Conservation (phyloP, 2,797 vertebrate species). For the Argya squamiceps region DNA sequence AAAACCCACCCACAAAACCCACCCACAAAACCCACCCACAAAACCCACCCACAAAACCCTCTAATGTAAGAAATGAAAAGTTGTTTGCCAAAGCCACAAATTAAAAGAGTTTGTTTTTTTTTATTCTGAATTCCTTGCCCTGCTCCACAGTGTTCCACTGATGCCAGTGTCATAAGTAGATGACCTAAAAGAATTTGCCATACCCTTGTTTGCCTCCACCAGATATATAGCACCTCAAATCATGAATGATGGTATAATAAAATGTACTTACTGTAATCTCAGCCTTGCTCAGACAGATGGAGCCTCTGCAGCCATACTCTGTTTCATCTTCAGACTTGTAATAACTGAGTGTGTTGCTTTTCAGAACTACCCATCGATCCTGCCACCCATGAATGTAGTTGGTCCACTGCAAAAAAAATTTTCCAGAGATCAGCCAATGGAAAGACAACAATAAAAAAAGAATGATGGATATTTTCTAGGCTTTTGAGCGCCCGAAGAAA, state of each 20-base stretch:
- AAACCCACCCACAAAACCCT: background rate
- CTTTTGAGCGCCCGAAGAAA: background rate
- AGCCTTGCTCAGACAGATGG: conserved; percentile 95
- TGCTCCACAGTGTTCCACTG: background rate
- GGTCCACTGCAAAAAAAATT: conserved; percentile 85
- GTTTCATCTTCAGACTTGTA: conserved; percentile 98
- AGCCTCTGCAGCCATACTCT: conserved; percentile 94
- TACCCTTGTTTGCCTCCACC: background rate
- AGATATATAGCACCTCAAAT: background rate
- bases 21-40: background rate
- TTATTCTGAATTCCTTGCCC: background rate
- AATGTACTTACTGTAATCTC: conserved; percentile 89
- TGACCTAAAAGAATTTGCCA: background rate
- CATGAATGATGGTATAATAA: background rate
- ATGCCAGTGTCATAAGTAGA: background rate
- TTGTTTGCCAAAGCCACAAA: background rate
- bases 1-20: background rate
- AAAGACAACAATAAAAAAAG: background rate
- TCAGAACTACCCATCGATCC: conserved; percentile 96
- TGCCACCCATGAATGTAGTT: conserved; percentile 99
- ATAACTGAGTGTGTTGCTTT: conserved; percentile 94
- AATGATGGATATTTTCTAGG: background rate
- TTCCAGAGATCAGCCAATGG: background rate
- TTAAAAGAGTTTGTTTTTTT: background rate
- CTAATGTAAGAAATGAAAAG: background rate